Evolutionary conservation across 2,113 vertebrate species (phyloP).

Genomic region (Gambusia affinis): DNA sequence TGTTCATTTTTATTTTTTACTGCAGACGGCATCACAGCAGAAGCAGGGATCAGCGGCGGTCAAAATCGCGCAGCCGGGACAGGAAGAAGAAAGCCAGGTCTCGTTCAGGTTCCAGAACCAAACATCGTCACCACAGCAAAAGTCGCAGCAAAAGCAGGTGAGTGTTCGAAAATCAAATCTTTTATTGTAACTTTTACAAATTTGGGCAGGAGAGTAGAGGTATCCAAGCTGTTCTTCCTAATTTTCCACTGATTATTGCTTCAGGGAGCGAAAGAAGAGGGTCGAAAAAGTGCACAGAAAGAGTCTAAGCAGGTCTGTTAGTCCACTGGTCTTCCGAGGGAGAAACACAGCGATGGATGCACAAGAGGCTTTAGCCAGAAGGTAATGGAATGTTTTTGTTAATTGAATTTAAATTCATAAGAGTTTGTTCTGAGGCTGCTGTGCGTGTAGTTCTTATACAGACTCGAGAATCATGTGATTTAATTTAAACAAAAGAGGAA

Average conservation of each 20-base stretch:
- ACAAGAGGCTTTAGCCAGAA: slow-evolving; percentile 94
- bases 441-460: background rate
- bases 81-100: slow-evolving; percentile 88
- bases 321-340: slow-evolving; percentile 89
- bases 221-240: slow-evolving; percentile 9
- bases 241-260: slow-evolving; percentile 49
- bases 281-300: slow-evolving; percentile 89
- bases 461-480: too few relatives aligned
- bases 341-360: slow-evolving; percentile 98
- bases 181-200: slow-evolving; percentile 24
- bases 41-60: slow-evolving; percentile 89
- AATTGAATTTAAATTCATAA: background rate
- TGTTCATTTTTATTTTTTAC: slow-evolving; percentile 13
- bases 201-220: background rate
- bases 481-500: background rate
- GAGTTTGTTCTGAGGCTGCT: background rate
- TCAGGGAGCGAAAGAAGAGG: slow-evolving; percentile 92
- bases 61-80: slow-evolving; percentile 87
- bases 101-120: slow-evolving; percentile 89
- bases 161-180: background rate
- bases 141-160: slow-evolving; percentile 95
- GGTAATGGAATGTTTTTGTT: slow-evolving; percentile 73
- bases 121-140: slow-evolving; percentile 89
- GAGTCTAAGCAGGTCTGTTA: slow-evolving; percentile 87
- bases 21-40: slow-evolving; percentile 90